phyloP scores from a whole-genome alignment of 2,797 vertebrate species.

The Sebastes nivosus region DNA sequence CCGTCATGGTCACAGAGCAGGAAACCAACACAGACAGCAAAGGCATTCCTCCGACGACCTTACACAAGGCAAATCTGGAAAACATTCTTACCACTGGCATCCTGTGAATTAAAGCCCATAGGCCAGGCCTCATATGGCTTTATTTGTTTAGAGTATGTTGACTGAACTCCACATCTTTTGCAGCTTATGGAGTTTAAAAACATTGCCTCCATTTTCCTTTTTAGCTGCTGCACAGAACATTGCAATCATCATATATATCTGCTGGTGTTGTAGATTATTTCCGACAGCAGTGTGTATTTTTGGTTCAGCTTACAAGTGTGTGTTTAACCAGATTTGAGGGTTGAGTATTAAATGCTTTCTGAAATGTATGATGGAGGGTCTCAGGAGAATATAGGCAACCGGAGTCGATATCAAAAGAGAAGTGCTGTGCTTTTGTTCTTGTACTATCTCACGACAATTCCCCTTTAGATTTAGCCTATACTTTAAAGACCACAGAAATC shows the following conservation, averaged over 20 bases:
- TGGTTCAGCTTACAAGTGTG: not conserved
- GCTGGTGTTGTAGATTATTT: slow-evolving; percentile 15
- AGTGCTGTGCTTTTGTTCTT: not conserved
- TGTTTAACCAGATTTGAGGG: slow-evolving; percentile 28
- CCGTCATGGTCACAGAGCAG: slow-evolving; percentile 5
- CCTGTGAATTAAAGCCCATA: slow-evolving; percentile 32
- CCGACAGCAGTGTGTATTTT: slow-evolving; percentile 40
- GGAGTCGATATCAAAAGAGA: slow-evolving; percentile 30
- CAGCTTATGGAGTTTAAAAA: slow-evolving; percentile 43
- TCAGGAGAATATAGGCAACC: slow-evolving; percentile 20
- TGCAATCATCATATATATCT: slow-evolving; percentile 24
- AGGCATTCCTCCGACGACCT: slow-evolving; percentile 18
- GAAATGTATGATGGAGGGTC: slow-evolving; percentile 18
- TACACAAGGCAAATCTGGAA: slow-evolving; percentile 37
- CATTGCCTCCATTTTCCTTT: not conserved
- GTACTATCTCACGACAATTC: slow-evolving; percentile 28
- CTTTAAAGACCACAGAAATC: slow-evolving; percentile 55
- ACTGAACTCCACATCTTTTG: slow-evolving; percentile 64
- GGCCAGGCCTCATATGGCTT: slow-evolving; percentile 33
- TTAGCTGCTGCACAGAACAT: slow-evolving; percentile 7
- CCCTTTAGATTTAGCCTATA: slow-evolving; percentile 43
- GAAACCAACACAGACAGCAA: slow-evolving; percentile 30
- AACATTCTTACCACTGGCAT: slow-evolving; percentile 33
- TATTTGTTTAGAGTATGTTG: slow-evolving; percentile 64
- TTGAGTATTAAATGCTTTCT: slow-evolving; percentile 28